Evolutionary conservation across 92 coral and sea anemone species (phyloP).

Genomic region (Chrysogorgia sp.): DNA sequence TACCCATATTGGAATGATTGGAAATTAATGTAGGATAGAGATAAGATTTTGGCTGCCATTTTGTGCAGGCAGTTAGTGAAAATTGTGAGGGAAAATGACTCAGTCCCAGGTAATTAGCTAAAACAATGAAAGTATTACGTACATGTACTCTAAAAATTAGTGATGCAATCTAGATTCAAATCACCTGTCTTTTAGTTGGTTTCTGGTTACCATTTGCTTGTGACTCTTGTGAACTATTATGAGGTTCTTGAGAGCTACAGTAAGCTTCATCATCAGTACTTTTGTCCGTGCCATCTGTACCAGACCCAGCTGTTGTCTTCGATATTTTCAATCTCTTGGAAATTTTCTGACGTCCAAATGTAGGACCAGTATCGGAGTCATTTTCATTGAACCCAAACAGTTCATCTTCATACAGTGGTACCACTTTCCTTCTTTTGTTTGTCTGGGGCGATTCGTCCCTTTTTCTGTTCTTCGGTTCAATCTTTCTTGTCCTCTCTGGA

Average conservation of each 20-base stretch:
- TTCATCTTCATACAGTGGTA: slow-evolving; percentile 23
- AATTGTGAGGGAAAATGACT: no score
- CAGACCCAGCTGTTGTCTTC: neutral
- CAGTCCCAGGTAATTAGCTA: no score
- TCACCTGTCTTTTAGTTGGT: slow-evolving; percentile 22
- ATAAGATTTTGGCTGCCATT: no score
- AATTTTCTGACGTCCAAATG: neutral
- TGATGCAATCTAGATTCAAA: neutral
- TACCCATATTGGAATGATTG: no score
- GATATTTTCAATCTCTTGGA: neutral
- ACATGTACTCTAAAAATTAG: neutral
- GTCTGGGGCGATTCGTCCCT: neutral
- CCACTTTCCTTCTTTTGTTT: slow-evolving; percentile 25
- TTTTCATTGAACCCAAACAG: slow-evolving; percentile 35
- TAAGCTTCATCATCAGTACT: slow-evolving; percentile 97
- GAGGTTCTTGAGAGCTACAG: slow-evolving; percentile 87
- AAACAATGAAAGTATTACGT: neutral
- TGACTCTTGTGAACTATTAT: slow-evolving; percentile 58
- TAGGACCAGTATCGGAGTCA: neutral
- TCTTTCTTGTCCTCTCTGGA: neutral
- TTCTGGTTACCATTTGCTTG: neutral
- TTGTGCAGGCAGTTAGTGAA: no score
- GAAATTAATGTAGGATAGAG: no score
- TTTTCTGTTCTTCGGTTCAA: neutral
- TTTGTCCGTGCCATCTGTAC: slow-evolving; percentile 52